These are phyloP conservation scores for Threskiornis aethiopicus DNA, from an alignment of 2,797 vertebrate species.

Conservation along the genomic window DNA sequence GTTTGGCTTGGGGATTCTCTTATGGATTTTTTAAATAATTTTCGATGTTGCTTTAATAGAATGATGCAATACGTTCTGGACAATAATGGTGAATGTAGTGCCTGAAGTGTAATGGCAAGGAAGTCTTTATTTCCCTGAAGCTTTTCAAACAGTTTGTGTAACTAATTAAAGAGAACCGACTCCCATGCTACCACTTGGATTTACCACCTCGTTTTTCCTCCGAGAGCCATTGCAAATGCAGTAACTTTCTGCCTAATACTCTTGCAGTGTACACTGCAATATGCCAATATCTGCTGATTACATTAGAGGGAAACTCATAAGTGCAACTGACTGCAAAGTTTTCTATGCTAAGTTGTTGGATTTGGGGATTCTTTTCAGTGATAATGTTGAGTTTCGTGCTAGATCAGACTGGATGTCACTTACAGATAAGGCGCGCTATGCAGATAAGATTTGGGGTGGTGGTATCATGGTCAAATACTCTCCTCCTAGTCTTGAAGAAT, in stretches of 20 bases:
- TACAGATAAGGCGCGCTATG: background rate
- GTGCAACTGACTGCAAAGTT: background rate
- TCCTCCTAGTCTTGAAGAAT: background rate
- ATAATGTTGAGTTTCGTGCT: background rate
- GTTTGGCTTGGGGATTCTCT: background rate
- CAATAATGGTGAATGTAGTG: background rate
- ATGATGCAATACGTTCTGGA: background rate
- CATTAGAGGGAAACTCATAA: background rate
- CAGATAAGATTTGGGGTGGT: background rate
- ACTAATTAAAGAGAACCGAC: background rate
- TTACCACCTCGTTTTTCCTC: background rate
- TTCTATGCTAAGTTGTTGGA: background rate
- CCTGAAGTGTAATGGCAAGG: background rate
- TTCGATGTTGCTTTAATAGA: background rate
- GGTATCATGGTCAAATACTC: background rate
- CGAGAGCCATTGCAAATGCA: background rate
- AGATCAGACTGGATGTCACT: background rate
- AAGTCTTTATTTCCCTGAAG: background rate
- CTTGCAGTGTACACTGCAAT: background rate
- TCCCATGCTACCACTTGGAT: background rate
- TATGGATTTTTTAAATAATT: background rate
- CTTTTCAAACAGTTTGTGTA: background rate
- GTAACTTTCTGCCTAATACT: background rate
- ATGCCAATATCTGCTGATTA: background rate
- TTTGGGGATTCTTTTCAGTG: background rate